A percentile compares a stretch with the other conserved stretches of the same genome.
phyloP scores from a whole-genome alignment of 2,888 invertebrate species.

The Julus scandinavius region DNA sequence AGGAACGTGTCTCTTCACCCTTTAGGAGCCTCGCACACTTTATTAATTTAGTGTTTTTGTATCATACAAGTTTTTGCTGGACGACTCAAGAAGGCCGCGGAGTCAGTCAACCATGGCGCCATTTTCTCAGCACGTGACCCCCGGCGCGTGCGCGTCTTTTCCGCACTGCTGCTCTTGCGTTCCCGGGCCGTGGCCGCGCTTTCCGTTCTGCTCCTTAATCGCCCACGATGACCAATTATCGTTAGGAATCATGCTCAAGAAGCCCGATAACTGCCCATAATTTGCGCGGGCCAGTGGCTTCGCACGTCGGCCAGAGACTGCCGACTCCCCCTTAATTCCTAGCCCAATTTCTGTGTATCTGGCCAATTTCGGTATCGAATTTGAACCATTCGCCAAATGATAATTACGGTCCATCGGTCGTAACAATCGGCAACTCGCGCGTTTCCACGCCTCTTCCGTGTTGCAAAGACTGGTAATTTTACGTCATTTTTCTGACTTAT shows the following conservation, averaged over 20 bases:
- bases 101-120: background rate
- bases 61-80: background rate
- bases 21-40: background rate
- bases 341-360: too few species aligned
- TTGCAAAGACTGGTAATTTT: background rate
- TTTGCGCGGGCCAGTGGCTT: background rate
- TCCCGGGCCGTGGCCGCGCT: background rate
- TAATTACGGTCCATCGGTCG: background rate
- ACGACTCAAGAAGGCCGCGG: background rate
- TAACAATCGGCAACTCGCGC: background rate
- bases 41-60: background rate
- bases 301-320: background rate
- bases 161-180: background rate
- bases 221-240: background rate
- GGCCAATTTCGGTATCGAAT: background rate
- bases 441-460: background rate
- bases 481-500: background rate
- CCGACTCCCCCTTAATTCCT: background rate
- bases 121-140: background rate
- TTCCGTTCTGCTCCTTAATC: background rate
- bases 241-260: slow-evolving; percentile 26
- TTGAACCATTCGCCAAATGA: background rate
- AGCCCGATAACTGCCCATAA: slow-evolving; percentile 10
- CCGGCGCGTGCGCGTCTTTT: background rate
- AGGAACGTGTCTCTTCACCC: background rate